Conservation (phyloP, 2,797 vertebrate species). For the Pangasius macronema region DNA sequence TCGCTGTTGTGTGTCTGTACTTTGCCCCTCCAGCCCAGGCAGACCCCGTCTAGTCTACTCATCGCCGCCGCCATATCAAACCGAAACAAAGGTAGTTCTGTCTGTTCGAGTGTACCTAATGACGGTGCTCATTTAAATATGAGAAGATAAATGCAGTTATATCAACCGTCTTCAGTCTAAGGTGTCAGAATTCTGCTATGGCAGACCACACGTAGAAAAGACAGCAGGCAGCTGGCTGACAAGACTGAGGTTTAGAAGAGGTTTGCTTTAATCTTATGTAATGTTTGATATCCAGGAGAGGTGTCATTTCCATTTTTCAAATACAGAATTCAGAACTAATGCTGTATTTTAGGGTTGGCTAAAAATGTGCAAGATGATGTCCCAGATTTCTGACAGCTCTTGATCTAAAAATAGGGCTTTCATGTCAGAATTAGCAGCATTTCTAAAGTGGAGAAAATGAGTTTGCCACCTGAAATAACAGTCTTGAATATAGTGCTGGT, state of each 20-base stretch:
- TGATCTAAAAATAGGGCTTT: conserved; percentile 49
- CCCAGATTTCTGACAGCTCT: conserved; percentile 51
- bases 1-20: conserved; percentile 31
- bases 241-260: not conserved
- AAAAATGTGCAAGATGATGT: conserved; percentile 32
- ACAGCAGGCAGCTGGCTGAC: not conserved
- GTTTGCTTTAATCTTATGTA: conserved; percentile 34
- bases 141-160: not conserved
- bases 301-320: conserved; percentile 22
- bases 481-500: not conserved
- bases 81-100: conserved; percentile 30
- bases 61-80: not conserved
- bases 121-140: conserved; percentile 29
- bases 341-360: conserved; percentile 22
- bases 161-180: not conserved
- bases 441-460: conserved; percentile 15
- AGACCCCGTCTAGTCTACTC: conserved; percentile 8
- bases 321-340: conserved; percentile 14
- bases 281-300: conserved; percentile 6
- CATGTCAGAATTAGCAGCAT: conserved; percentile 37
- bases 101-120: not conserved
- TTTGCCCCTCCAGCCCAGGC: conserved; percentile 17
- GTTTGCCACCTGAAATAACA: not conserved
- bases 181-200: not conserved
- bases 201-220: not conserved